Percentiles rank a stretch among this genome's conserved stretches.
Evolutionary conservation across 1,140 invertebrate species (phyloP).

Genomic region (Drosophila lacertosa): DNA sequence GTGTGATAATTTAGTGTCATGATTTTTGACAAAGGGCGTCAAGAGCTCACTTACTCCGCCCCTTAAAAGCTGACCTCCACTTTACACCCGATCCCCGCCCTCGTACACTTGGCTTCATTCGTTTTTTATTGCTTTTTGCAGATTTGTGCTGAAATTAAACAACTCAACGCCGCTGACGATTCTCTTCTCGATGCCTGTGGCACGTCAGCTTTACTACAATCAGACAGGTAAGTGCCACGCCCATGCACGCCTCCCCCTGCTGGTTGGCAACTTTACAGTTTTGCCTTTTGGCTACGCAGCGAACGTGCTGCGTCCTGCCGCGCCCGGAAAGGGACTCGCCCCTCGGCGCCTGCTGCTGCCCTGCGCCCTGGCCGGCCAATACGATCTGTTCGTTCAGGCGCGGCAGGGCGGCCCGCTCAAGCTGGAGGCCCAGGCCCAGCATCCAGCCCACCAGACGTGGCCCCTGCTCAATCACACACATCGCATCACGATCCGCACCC

Average conservation of each 20-base stretch:
- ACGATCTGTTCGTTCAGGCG: constrained; percentile 77
- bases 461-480: constrained; percentile 73
- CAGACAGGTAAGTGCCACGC: constrained; percentile 69
- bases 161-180: constrained; percentile 76
- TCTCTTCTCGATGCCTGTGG: constrained; percentile 74
- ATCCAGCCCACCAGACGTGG: constrained; percentile 75
- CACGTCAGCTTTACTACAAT: constrained; percentile 82
- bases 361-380: constrained; percentile 76
- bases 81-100: neutral
- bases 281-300: constrained; percentile 43
- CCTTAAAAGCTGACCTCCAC: neutral
- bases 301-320: constrained; percentile 65
- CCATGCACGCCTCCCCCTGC: constrained; percentile 11
- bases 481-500: constrained; percentile 70
- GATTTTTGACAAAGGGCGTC: constrained; percentile 77
- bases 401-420: constrained; percentile 68
- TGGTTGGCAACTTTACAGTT: no score
- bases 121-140: constrained; percentile 44
- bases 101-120: constrained; percentile 15
- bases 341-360: constrained; percentile 68
- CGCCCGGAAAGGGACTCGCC: constrained; percentile 38
- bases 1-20: constrained; percentile 78
- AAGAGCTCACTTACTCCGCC: constrained; percentile 69
- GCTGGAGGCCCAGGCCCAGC: constrained; percentile 69
- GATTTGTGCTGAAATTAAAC: constrained; percentile 78